These are phyloP conservation scores for Trinectes maculatus DNA, from an alignment of 2,113 vertebrate genomes.

Conservation along the genomic window DNA sequence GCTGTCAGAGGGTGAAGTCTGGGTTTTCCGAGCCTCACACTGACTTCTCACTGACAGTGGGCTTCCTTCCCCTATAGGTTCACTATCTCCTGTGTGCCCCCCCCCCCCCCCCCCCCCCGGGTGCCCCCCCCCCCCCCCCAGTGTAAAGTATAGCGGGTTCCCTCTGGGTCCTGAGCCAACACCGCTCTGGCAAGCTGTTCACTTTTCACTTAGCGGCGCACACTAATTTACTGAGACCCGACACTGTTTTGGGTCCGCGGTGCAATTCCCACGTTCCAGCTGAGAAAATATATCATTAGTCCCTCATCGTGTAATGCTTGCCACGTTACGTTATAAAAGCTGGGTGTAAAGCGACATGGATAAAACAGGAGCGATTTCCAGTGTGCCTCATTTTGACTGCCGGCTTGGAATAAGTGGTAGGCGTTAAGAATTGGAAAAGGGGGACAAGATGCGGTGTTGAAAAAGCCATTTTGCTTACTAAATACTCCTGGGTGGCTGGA, in stretches of 20 bases:
- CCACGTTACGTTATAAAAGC: constrained; percentile 83
- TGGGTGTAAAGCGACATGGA: constrained; percentile 76
- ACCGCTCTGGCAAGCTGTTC: constrained; percentile 66
- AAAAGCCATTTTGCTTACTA: constrained; percentile 73
- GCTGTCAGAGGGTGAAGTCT: constrained; percentile 82
- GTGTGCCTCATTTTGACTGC: constrained; percentile 67
- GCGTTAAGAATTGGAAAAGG: constrained; percentile 57
- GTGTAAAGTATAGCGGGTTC: constrained; percentile 64
- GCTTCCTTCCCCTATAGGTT: constrained; percentile 71
- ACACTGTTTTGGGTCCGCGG: constrained; percentile 74
- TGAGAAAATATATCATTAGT: constrained; percentile 86
- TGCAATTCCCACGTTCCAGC: constrained; percentile 79
- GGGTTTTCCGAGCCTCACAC: constrained; percentile 66
- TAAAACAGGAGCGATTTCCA: constrained; percentile 76
- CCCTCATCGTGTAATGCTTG: constrained; percentile 81
- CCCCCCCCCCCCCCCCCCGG: constrained; percentile 51
- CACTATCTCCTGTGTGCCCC: constrained; percentile 55
- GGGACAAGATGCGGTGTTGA: constrained; percentile 65
- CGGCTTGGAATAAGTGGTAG: constrained; percentile 70
- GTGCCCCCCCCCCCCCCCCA: constrained; percentile 48
- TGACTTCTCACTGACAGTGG: constrained; percentile 74
- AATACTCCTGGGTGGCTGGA: constrained; percentile 72
- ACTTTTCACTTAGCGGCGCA: constrained; percentile 74
- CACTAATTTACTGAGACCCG: constrained; percentile 82
- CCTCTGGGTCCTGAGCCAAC: constrained; percentile 60